phyloP scores from a whole-genome alignment of 2,113 vertebrate species.

The Platycercus adscitus region DNA sequence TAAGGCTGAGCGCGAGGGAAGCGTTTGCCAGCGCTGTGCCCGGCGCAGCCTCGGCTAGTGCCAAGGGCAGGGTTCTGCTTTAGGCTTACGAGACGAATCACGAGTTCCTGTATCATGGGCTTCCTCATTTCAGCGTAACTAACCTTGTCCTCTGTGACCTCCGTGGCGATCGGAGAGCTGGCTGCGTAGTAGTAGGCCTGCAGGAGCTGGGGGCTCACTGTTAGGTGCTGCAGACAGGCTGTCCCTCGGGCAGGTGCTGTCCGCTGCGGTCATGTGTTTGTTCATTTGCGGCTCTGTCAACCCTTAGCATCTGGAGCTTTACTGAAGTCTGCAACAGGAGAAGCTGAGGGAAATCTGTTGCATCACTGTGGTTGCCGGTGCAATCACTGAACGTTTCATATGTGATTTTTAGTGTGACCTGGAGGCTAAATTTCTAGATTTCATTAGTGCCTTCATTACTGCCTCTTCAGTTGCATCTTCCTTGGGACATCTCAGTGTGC shows the following conservation, averaged over 20 bases:
- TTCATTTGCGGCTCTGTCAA: too few relatives aligned
- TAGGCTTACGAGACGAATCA: neutral
- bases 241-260: fast-evolving
- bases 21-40: fast-evolving
- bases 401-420: neutral
- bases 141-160: fast-evolving
- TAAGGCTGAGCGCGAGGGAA: fast-evolving
- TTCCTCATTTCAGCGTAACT: neutral
- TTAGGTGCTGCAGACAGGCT: neutral
- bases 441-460: neutral
- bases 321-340: fast-evolving
- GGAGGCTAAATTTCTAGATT: neutral
- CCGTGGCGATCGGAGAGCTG: neutral
- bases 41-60: fast-evolving
- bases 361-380: neutral
- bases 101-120: neutral
- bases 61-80: neutral
- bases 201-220: neutral
- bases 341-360: neutral
- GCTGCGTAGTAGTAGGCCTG: neutral
- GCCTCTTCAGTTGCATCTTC: neutral
- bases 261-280: neutral
- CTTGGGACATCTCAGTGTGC: fast-evolving
- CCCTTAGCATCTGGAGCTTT: neutral
- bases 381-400: fast-evolving